Evolutionary conservation across 1,140 invertebrate genomes (phyloP), one percentile per base, ranked within the genome.

Genomic region (Leptinotarsa defecta): DNA sequence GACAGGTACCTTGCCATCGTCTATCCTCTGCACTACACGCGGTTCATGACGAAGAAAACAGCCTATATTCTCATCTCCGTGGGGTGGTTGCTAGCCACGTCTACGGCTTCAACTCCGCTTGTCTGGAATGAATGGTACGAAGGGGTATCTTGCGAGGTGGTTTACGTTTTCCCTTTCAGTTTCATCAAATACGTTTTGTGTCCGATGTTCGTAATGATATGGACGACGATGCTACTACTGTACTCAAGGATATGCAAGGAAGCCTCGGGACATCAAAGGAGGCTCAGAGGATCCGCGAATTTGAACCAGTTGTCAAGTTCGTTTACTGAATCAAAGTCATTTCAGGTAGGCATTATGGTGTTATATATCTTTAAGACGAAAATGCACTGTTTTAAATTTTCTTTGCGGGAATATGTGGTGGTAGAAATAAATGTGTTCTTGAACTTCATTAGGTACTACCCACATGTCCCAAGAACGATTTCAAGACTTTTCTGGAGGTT

Each of bases 1-100:
- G 95, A 96, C 85, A 90, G 95, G 64, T 95, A 94, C 82, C 87
- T 94, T 76, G 94, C 94, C 0, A 94, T 96, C 74, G 89, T 96
- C 4, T 91, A 95, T 85, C 94, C 94, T 3, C 87, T 96, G 74
- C 90, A 92, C 83, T 94, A 94, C 85, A 89, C 88, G 83, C 87
- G 90, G 76, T 89, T 90, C 79, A 91, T 92, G 88, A 92, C 90
- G 0, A 89, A 89, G 76, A 86, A 88, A 76, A 86, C 89, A 27
- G 90, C 91, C 3, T 81, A 87, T 61, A 79, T 87, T 52, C 87
- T 92, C 48, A 91, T 93, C 81, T 83, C 87, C 15, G 82, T 87
- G 8, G 91, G 89, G 1, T 94, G 92, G 92, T 83, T 88, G 1
- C 81, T 88, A 48, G 90, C 91, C 0, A 85, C 92, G 2, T 85